phyloP scores from a whole-genome alignment of 2,797 vertebrate genomes.

The Sus cebifrons region DNA sequence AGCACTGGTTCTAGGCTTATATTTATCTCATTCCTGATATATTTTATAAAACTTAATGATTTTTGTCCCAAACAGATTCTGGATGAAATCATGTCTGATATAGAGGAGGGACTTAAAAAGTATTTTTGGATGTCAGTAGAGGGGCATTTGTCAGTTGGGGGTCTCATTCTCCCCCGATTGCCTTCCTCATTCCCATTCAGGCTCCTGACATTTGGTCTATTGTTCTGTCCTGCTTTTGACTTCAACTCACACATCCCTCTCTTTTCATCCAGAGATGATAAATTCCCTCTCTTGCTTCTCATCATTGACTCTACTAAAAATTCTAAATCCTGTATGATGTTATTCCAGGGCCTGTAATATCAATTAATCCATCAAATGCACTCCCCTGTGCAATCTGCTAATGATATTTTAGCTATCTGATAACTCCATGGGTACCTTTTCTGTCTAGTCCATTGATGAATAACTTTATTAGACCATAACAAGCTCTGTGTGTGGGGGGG shows the following conservation, averaged over 20 bases:
- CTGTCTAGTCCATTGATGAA: not conserved
- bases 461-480: not conserved
- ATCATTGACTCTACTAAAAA: not conserved
- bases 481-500: not conserved
- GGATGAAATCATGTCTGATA: not conserved
- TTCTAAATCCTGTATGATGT: not conserved
- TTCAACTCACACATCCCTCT: not conserved
- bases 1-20: not conserved
- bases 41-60: not conserved
- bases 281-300: not conserved
- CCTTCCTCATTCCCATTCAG: not conserved
- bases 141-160: not conserved
- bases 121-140: not conserved
- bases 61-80: not conserved
- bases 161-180: too few relatives aligned
- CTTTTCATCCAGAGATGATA: not conserved
- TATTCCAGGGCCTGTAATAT: not conserved
- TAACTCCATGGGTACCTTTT: not conserved
- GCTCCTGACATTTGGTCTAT: not conserved
- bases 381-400: not conserved
- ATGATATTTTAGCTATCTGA: not conserved
- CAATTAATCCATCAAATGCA: not conserved
- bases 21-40: not conserved
- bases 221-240: not conserved
- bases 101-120: not conserved